Base-by-base conservation (phyloP, 2,797 vertebrate genomes). In the Microctenopoma steveboyesi region DNA sequence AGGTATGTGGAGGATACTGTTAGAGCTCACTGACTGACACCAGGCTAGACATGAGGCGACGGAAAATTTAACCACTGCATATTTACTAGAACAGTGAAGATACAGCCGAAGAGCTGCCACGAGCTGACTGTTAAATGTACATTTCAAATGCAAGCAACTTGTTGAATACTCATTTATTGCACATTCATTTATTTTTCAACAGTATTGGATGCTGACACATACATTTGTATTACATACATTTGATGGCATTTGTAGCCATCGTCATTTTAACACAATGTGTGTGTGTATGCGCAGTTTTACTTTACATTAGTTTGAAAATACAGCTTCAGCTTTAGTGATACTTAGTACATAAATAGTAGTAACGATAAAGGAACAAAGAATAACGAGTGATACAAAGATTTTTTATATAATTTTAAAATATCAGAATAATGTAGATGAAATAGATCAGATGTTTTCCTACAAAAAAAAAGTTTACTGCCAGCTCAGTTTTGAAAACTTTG, bases 1-100 rank as follows among this genome's bases (percentile, higher is more conserved):
- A 67, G 15, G 14, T 12, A 79, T 79, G 53, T 46, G 22, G 69
- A 37, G 63, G 71, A 80, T 74, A 70, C 25, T 15, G 9, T 50
- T 37, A 7, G 9, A 25, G 25, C 10, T 1, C 4, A 39, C 4
- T 33, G 40, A 51, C 37, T 18, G 1, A 59, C 58, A 27, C 53
- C 22, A 22, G 51, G 64, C 54, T 33, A 42, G 51, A 82, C 60
- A 39, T 7, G 46, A 48, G 18, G 10, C 0, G 2, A 69, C 7
- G 61, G 37, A 40, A 40, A 18, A 22, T 46, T 0, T 47, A n/a
- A 35, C 18, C 13, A 22, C 22, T 30, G 30, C 33, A 16, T 7
- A 42, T 70, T 71, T 59, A 59, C 62, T 54, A 25, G 15, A 48
- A 48, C 15, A 59, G 15, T 28, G 16, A 33, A 14, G 5, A 51